phyloP scores from a whole-genome alignment of 1,140 invertebrate species.

The Diorhabda sublineata region DNA sequence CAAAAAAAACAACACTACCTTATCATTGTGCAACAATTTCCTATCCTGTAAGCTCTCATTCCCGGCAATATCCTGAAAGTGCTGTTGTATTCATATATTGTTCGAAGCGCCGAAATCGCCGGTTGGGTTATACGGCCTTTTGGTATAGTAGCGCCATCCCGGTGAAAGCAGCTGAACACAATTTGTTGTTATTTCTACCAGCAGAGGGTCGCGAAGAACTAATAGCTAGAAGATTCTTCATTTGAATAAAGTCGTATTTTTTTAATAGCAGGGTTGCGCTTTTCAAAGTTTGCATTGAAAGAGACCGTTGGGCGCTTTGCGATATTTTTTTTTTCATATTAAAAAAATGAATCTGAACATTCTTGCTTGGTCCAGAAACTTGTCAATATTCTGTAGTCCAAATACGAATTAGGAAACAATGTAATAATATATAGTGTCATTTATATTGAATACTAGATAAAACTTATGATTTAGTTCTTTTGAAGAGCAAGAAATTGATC shows the following conservation, averaged over 20 bases:
- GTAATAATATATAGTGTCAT: too few relatives aligned
- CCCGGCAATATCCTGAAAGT: slow-evolving; percentile 10
- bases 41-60: background rate
- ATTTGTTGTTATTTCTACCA: slow-evolving; percentile 15
- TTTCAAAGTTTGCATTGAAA: background rate
- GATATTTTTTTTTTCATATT: too few relatives aligned
- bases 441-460: too few relatives aligned
- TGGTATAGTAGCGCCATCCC: slow-evolving; percentile 21
- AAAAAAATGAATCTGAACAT: too few relatives aligned
- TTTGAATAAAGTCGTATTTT: background rate
- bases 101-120: background rate
- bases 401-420: too few relatives aligned
- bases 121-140: background rate
- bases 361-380: too few relatives aligned
- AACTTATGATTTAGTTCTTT: too few relatives aligned
- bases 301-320: too few relatives aligned
- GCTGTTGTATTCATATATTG: slow-evolving; percentile 7
- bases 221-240: background rate
- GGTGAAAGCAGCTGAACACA: slow-evolving; percentile 15
- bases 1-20: slow-evolving; percentile 9
- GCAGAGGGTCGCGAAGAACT: slow-evolving; percentile 18
- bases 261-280: background rate
- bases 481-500: too few relatives aligned
- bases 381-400: too few relatives aligned
- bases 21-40: slow-evolving; percentile 14